These are phyloP conservation scores for Chamaetylas fuelleborni DNA, from an alignment of 2,113 vertebrate genomes.

Conservation along the genomic window DNA sequence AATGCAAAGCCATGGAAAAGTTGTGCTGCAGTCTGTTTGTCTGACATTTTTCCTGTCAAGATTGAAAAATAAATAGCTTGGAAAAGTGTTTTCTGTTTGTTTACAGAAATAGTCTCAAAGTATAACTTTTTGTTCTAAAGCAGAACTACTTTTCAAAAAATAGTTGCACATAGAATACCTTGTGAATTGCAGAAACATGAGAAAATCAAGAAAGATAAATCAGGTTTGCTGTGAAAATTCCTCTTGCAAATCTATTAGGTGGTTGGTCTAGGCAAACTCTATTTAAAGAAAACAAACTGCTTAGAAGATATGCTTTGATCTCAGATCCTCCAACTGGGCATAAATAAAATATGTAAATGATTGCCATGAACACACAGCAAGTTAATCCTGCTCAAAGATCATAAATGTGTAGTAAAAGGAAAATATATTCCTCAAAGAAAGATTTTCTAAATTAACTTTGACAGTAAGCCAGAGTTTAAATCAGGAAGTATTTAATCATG, in stretches of 20 bases:
- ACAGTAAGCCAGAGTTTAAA: not conserved
- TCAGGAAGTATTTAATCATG: not conserved
- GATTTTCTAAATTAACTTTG: slow-evolving; percentile 17
- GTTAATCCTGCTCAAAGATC: slow-evolving; percentile 16
- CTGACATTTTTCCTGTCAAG: not conserved
- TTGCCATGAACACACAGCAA: not conserved
- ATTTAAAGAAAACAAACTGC: not conserved
- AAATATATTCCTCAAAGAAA: slow-evolving; percentile 27
- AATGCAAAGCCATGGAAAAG: not conserved
- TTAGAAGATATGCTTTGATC: not conserved
- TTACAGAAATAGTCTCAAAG: not conserved
- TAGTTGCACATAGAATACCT: not conserved
- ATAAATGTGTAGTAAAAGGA: not conserved
- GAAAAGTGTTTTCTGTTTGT: not conserved
- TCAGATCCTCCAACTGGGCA: not conserved
- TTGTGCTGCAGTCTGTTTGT: not conserved
- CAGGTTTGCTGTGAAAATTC: not conserved
- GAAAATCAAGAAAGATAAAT: not conserved
- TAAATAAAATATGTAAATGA: not conserved
- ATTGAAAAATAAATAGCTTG: not conserved
- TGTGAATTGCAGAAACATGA: not conserved
- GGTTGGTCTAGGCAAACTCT: not conserved
- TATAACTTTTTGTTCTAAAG: not conserved
- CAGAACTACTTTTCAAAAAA: not conserved
- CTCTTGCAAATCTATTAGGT: not conserved